These are phyloP conservation scores for Leptinotarsa juncta DNA, from an alignment of 2,888 invertebrate genomes.

Conservation along the genomic window DNA sequence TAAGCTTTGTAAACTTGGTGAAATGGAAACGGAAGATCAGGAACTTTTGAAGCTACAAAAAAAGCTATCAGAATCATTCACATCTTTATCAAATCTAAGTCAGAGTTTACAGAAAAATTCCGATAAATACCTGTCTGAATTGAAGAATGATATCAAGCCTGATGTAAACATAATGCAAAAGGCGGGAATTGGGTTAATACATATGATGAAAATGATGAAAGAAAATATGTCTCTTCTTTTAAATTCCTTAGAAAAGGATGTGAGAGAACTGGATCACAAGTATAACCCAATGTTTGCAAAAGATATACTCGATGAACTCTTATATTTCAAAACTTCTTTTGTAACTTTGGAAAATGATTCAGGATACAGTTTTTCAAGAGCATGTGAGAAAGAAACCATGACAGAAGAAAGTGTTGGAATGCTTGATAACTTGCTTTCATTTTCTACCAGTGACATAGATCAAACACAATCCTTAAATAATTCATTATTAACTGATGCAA, in stretches of 20 bases:
- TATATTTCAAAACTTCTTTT: neutral
- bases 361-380: conserved; percentile 3
- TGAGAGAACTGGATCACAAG: neutral
- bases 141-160: neutral
- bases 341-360: neutral
- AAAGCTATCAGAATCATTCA: neutral
- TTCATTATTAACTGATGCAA: neutral
- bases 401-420: neutral
- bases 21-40: conserved; percentile 9
- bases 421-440: neutral
- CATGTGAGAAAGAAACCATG: conserved; percentile 14
- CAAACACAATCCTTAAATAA: neutral
- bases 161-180: conserved; percentile 15
- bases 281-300: neutral
- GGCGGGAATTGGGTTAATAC: conserved; percentile 2
- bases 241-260: conserved; percentile 1
- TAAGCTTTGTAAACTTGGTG: neutral
- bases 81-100: conserved; percentile 4
- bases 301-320: conserved; percentile 5
- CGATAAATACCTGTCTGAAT: neutral
- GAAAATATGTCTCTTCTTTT: conserved; percentile 3
- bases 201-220: conserved; percentile 1
- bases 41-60: conserved; percentile 5
- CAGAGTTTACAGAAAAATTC: neutral
- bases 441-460: neutral